A percentile compares a stretch with the other conserved stretches of the same genome.
phyloP scores from a whole-genome alignment of 2,797 vertebrate species.

The Rhynchonycteris naso region DNA sequence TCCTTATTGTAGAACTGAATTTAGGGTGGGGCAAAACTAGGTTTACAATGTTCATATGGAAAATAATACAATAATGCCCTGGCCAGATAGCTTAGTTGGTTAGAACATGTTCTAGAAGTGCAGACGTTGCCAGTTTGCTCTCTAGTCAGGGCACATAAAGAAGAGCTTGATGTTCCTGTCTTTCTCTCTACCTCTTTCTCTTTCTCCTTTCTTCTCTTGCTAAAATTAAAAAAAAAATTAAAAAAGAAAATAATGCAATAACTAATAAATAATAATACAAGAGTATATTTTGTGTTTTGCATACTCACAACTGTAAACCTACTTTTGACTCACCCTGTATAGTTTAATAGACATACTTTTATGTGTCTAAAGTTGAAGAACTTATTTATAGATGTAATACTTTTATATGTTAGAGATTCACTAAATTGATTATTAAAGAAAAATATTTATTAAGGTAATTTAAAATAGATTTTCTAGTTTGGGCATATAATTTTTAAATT shows the following conservation, averaged over 20 bases:
- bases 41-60: not conserved
- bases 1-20: not conserved
- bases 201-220: too few relatives aligned
- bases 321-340: not conserved
- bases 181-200: too few relatives aligned
- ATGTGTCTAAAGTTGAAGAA: not conserved
- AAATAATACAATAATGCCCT: not conserved
- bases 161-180: too few relatives aligned
- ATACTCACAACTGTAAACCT: not conserved
- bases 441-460: not conserved
- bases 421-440: conserved; percentile 24
- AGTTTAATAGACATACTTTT: not conserved
- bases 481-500: not conserved
- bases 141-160: too few relatives aligned
- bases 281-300: not conserved
- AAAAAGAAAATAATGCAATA: too few relatives aligned
- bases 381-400: not conserved
- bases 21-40: not conserved
- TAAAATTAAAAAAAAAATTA: too few relatives aligned
- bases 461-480: not conserved
- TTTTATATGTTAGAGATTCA: not conserved
- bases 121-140: too few relatives aligned
- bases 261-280: too few relatives aligned
- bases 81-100: too few relatives aligned
- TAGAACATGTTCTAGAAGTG: too few relatives aligned